Evolutionary conservation across 2,888 invertebrate genomes (phyloP).

Genomic region (Lysandra bellargus): DNA sequence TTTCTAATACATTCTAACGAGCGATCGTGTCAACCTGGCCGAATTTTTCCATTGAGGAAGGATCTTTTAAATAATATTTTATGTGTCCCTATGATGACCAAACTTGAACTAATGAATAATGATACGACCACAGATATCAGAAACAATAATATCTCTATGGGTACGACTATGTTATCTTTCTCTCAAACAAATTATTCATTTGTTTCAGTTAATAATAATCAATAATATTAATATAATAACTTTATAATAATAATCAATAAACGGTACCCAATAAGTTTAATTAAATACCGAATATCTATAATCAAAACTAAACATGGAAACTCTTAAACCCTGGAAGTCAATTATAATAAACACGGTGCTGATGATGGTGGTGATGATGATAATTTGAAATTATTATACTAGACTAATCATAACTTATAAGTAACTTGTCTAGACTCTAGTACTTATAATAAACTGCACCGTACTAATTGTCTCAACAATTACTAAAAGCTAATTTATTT

Average conservation of each 20-base stretch:
- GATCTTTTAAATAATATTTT: not conserved
- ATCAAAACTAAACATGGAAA: too few relatives aligned
- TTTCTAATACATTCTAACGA: not conserved
- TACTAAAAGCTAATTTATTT: not conserved
- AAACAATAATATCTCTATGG: too few relatives aligned
- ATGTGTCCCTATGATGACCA: not conserved
- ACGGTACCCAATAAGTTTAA: too few relatives aligned
- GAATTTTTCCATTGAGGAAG: not conserved
- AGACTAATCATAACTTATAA: not conserved
- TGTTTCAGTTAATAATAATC: not conserved
- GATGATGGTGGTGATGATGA: not conserved
- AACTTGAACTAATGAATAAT: not conserved
- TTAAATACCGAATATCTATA: too few relatives aligned
- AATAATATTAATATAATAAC: too few relatives aligned
- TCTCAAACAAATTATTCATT: not conserved
- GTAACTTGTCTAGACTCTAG: not conserved
- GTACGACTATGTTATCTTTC: not conserved
- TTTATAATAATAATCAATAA: too few relatives aligned
- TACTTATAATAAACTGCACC: not conserved
- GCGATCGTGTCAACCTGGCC: not conserved
- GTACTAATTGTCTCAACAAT: not conserved
- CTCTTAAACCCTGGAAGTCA: not conserved
- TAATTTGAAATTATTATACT: not conserved
- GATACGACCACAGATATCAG: too few relatives aligned
- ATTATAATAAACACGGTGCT: not conserved